Percentiles rank a stretch among this genome's conserved stretches.
phyloP scores from a whole-genome alignment of 2,113 vertebrate genomes.

The Setophaga kirtlandii region DNA sequence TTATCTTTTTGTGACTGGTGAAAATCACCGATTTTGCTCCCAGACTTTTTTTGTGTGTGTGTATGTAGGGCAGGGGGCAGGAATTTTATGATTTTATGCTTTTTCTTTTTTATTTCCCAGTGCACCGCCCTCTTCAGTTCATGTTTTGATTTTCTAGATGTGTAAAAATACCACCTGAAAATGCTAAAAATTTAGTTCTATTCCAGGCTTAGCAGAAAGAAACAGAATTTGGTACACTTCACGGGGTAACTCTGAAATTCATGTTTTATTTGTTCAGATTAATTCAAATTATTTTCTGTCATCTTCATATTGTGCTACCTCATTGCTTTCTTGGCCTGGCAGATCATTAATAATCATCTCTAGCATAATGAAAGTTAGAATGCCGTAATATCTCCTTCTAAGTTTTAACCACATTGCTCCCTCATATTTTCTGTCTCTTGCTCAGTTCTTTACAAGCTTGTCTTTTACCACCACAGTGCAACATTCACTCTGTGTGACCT shows the following conservation, averaged over 20 bases:
- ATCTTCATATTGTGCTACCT: neutral
- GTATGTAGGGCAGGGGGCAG: neutral
- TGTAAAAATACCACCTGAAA: neutral
- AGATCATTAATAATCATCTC: slow-evolving; percentile 7
- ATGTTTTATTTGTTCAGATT: neutral
- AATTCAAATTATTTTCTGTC: slow-evolving; percentile 24
- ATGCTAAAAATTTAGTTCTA: neutral
- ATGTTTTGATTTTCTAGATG: neutral
- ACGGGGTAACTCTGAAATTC: neutral
- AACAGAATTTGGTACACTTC: neutral
- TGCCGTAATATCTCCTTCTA: neutral
- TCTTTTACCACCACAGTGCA: neutral
- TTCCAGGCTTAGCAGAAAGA: neutral
- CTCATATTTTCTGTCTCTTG: neutral
- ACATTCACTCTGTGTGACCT: neutral
- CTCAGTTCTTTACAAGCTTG: neutral
- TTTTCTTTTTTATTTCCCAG: neutral
- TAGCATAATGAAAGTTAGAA: neutral
- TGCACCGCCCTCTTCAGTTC: neutral
- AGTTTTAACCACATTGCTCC: neutral
- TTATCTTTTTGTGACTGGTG: neutral
- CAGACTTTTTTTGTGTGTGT: neutral
- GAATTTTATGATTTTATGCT: neutral
- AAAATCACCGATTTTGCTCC: neutral
- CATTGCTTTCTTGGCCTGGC: neutral